These are phyloP conservation scores for Oscheius sp. DNA, from an alignment of 2,888 invertebrate species.

Conservation along the genomic window DNA sequence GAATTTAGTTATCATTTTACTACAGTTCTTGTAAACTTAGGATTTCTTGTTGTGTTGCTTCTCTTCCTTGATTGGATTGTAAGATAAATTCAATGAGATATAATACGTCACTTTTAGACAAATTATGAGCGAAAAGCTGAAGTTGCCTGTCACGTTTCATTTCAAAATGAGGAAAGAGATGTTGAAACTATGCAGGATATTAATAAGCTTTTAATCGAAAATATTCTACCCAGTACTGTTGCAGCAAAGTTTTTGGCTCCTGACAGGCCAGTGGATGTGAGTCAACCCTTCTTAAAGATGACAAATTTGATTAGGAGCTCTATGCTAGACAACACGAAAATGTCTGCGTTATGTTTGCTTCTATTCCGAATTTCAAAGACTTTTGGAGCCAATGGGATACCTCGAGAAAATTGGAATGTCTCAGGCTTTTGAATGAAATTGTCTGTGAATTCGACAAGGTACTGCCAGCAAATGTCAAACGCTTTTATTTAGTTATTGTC, in stretches of 20 bases:
- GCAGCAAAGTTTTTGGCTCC: constrained; percentile 88
- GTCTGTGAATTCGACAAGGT: constrained; percentile 98
- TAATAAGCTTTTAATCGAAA: constrained; percentile 83
- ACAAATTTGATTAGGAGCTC: constrained; percentile 77
- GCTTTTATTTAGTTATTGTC: constrained; percentile 78
- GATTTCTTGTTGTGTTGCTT: constrained; percentile 62
- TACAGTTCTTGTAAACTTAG: constrained; percentile 63
- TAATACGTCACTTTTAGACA: constrained; percentile 50
- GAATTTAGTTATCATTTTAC: constrained; percentile 64
- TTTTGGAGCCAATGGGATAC: constrained; percentile 77
- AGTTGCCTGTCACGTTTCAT: constrained; percentile 90
- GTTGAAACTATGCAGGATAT: constrained; percentile 86
- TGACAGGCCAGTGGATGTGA: constrained; percentile 77
- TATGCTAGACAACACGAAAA: constrained; percentile 92
- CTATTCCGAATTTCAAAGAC: constrained; percentile 87
- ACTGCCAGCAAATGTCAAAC: background rate
- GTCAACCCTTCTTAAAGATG: background rate
- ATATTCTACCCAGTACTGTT: constrained; percentile 93
- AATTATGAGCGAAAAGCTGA: constrained; percentile 78
- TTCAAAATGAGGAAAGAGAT: constrained; percentile 89
- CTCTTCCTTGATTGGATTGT: constrained; percentile 69
- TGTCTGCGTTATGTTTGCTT: constrained; percentile 97
- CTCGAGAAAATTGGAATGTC: constrained; percentile 91
- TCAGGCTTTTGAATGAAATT: constrained; percentile 92
- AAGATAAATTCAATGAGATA: constrained; percentile 31